Conservation (phyloP, 1,140 invertebrate genomes). For the Vanessa tameamea region DNA sequence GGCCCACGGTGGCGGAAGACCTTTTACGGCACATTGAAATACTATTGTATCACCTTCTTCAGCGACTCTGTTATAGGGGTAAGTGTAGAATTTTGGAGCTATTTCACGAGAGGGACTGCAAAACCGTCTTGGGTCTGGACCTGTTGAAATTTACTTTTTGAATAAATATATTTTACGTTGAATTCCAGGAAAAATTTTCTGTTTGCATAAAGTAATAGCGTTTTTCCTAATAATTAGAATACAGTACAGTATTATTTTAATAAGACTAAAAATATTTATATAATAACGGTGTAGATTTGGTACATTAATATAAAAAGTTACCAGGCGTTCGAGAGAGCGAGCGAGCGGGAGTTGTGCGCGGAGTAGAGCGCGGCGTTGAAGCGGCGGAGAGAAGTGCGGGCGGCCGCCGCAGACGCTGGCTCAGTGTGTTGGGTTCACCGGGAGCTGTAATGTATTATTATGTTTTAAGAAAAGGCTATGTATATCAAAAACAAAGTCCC, state of each 20-base stretch:
- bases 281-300: background rate
- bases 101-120: slow-evolving; percentile 62
- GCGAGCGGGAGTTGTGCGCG: slow-evolving; percentile 85
- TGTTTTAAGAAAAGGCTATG: no score
- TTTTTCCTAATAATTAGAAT: no score
- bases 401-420: slow-evolving; percentile 84
- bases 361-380: slow-evolving; percentile 88
- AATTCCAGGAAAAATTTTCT: no score
- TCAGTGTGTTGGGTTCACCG: slow-evolving; percentile 90
- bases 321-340: slow-evolving; percentile 82
- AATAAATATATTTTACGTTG: background rate
- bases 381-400: slow-evolving; percentile 84
- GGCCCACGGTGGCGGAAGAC: slow-evolving; percentile 88
- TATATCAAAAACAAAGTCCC: no score
- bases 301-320: slow-evolving; percentile 27
- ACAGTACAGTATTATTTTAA: no score
- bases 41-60: slow-evolving; percentile 87
- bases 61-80: slow-evolving; percentile 91
- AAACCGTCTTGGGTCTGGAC: slow-evolving; percentile 55
- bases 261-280: no score
- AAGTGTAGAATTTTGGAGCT: slow-evolving; percentile 92
- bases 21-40: slow-evolving; percentile 90
- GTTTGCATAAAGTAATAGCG: no score
- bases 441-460: slow-evolving; percentile 81
- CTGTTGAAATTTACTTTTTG: slow-evolving; percentile 31